Conservation (phyloP, 2,113 vertebrate genomes). For the Ictalurus furcatus region DNA sequence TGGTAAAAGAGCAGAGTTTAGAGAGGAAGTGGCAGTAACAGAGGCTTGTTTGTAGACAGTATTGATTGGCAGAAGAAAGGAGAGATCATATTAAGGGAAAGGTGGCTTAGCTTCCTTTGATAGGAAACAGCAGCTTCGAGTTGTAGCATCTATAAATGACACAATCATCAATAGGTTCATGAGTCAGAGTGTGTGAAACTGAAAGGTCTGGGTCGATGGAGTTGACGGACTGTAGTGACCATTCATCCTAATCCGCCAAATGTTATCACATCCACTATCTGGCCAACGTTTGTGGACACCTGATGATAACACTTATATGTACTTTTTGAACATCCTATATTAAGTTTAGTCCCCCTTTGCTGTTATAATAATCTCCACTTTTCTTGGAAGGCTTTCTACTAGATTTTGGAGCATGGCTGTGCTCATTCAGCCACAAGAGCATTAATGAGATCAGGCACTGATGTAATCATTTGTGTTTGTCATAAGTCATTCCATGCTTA, state of each 20-base stretch:
- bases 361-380: not conserved
- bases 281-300: not conserved
- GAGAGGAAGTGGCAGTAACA: slow-evolving; percentile 3
- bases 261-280: not conserved
- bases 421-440: not conserved
- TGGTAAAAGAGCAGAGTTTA: slow-evolving; percentile 6
- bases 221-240: not conserved
- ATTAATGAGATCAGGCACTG: not conserved
- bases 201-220: not conserved
- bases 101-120: not conserved
- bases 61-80: not conserved
- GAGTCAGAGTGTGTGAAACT: not conserved
- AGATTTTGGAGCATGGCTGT: not conserved
- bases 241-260: not conserved
- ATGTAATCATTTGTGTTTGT: not conserved
- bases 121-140: not conserved
- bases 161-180: not conserved
- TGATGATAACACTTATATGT: not conserved
- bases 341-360: not conserved
- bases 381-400: not conserved
- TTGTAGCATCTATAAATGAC: not conserved
- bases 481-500: not conserved
- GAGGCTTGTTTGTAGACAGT: not conserved
- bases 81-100: not conserved
- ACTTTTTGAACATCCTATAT: not conserved